Evolutionary conservation across 1,140 invertebrate genomes (phyloP), one percentile per base, ranked within the genome.

Genomic region (Gonioctena quinquepunctata): DNA sequence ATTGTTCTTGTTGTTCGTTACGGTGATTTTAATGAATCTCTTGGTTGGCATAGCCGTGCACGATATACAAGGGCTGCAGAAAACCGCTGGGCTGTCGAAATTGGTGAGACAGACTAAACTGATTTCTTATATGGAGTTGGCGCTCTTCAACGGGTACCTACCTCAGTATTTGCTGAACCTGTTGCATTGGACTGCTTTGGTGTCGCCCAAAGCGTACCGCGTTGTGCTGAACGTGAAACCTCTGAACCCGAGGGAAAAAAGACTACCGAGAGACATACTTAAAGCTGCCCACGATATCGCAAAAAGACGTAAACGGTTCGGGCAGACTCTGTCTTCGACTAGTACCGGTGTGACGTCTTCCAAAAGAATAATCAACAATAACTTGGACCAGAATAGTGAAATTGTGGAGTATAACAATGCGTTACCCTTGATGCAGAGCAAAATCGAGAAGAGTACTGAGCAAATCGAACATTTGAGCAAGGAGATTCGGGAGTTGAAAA

Each of bases 11-110:
- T 81, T 94, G 7, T 91, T 93, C 72, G 91, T 94, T 1, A 92
- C 92, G 3, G 92, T 94, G 13, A 91, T 94, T 6, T 80, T 94
- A 21, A 94, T 94, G 92, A 94, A 94, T 83, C 81, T 94, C 0
- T 78, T 94, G 0, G 90, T 94, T 11, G 92, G 92, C 74, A 92
- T 94, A 67, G 92, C 92, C 0, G 92, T 94, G 0, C 90, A 92
- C 68, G 92, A 94, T 79, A 93, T 93, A 59, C 91, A 93, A 73
- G 90, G 91, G 0, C 81, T 93, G 0, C 90, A 92, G 70, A 92
- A 92, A 82, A 92, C 91, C 0, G 92, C 91, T 0, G 91, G 90
- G 0, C 81, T 93, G 1, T 91, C 90, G 0, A 91, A 92, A 76
- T 83, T 93, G 1, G 91, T 93, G 4, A 85, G 91, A n/a, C 91